A percentile compares a stretch with the other conserved stretches of the same genome.
Conservation (phyloP, 2,888 invertebrate genomes). For the Napeogenes inachia region DNA sequence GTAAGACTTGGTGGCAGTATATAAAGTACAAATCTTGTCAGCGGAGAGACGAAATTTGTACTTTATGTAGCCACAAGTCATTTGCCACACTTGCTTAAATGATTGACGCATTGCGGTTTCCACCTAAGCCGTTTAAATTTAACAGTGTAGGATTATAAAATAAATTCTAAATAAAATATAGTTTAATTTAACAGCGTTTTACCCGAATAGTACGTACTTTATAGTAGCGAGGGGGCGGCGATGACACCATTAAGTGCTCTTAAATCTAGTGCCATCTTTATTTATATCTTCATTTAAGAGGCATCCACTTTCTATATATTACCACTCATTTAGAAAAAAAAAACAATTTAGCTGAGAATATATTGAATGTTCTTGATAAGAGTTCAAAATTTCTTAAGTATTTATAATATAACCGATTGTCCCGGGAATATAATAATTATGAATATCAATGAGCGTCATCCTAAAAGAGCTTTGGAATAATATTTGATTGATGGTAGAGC, state of each 20-base stretch:
- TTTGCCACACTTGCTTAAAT: too few species aligned
- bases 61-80: too few species aligned
- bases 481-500: neutral
- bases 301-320: neutral
- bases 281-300: conserved; percentile 5
- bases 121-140: neutral
- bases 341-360: neutral
- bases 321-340: neutral
- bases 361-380: neutral
- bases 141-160: neutral
- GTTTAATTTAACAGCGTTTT: neutral
- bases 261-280: conserved; percentile 14
- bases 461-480: neutral
- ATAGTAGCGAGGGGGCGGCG: neutral
- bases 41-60: too few species aligned
- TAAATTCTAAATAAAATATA: neutral
- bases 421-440: neutral
- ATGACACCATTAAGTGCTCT: conserved; percentile 11
- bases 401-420: neutral
- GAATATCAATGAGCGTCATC: neutral
- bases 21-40: too few species aligned
- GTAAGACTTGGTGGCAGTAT: too few species aligned
- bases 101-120: conserved; percentile 2
- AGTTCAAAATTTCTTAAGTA: neutral
- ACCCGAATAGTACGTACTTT: neutral